Evolutionary conservation across 2,797 vertebrate species (phyloP).

Genomic region (Ctenosaura bakeri): DNA sequence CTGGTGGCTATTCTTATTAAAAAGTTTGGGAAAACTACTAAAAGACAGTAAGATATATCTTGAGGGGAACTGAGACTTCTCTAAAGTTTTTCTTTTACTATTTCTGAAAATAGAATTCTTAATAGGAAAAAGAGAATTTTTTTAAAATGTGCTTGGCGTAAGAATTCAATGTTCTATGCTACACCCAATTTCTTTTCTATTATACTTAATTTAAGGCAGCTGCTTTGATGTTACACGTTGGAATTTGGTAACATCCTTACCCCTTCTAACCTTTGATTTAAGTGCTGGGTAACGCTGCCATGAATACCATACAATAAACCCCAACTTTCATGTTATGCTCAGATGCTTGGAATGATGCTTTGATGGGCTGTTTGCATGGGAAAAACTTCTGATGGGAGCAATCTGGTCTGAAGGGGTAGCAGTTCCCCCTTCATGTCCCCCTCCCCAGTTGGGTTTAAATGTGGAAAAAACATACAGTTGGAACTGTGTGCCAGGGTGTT

Average conservation of each 20-base stretch:
- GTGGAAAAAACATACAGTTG: background rate
- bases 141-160: background rate
- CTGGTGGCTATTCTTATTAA: too few relatives aligned
- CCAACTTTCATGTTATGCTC: background rate
- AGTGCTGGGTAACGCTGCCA: conserved; percentile 8
- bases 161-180: background rate
- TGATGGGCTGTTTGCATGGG: background rate
- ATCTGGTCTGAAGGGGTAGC: background rate
- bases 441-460: background rate
- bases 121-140: background rate
- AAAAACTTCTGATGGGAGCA: background rate
- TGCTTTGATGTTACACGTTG: background rate
- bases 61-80: background rate
- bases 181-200: background rate
- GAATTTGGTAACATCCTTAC: background rate
- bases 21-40: background rate
- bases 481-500: background rate
- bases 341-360: background rate
- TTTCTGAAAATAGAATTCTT: background rate
- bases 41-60: background rate
- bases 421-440: too few relatives aligned
- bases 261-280: background rate
- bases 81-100: background rate
- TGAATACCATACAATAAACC: conserved; percentile 3
- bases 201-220: background rate